Percentiles rank a stretch among this genome's conserved stretches.
Conservation (phyloP, 2,113 vertebrate species). For the Suncus etruscus region DNA sequence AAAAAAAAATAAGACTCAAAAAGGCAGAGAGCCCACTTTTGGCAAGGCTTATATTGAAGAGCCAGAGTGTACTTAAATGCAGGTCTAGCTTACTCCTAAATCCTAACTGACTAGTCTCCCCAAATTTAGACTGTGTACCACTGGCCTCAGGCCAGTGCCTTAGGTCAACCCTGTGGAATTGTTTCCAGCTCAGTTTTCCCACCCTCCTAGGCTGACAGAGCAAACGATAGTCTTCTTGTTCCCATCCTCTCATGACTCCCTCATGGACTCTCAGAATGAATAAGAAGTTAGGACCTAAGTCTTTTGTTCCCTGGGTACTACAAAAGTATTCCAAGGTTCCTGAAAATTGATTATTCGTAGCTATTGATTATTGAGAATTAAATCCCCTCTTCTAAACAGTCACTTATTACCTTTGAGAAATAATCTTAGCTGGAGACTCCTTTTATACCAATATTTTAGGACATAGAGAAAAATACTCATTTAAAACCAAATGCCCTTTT, state of each 20-base stretch:
- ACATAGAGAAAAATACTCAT: background rate
- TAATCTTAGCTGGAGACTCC: background rate
- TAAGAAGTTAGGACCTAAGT: background rate
- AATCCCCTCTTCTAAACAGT: background rate
- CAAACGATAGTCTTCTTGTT: background rate
- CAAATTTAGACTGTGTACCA: background rate
- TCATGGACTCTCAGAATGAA: background rate
- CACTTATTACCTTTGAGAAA: background rate
- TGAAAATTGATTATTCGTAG: background rate
- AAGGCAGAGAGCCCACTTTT: background rate
- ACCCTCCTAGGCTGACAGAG: background rate
- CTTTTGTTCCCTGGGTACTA: background rate
- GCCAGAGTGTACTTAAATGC: background rate
- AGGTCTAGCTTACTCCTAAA: background rate
- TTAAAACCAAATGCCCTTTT: background rate
- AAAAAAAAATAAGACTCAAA: conserved; percentile 1
- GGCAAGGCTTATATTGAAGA: background rate
- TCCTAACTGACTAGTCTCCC: background rate
- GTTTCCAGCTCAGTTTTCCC: background rate
- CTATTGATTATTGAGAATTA: background rate
- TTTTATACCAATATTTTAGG: background rate
- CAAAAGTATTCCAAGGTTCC: background rate
- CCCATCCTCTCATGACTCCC: background rate
- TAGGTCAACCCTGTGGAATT: background rate
- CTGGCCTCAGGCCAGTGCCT: background rate